Evolutionary conservation across 2,797 vertebrate species (phyloP).

Genomic region (Poliocrania exsul): DNA sequence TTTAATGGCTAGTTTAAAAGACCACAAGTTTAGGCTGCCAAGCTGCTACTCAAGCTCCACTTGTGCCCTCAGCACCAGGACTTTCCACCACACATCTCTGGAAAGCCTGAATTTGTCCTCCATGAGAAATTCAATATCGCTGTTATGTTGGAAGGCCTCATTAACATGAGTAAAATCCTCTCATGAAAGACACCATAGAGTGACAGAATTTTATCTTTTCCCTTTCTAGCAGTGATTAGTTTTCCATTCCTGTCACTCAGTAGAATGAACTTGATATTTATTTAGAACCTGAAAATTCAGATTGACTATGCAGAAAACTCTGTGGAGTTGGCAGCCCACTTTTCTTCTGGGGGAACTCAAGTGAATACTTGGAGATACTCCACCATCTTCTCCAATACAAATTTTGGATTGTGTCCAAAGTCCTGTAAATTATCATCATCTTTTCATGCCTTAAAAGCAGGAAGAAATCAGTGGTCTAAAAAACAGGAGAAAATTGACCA

Average conservation of each 20-base stretch:
- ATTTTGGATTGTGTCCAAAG: neutral
- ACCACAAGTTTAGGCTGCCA: neutral
- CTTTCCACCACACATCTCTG: neutral
- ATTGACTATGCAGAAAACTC: conserved; percentile 2
- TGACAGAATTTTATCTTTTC: conserved; percentile 32
- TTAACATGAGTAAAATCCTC: conserved; percentile 50
- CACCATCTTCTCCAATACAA: neutral
- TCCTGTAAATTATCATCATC: neutral
- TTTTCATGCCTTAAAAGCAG: conserved; percentile 29
- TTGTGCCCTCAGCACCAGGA: neutral
- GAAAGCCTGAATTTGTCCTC: neutral
- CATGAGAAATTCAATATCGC: neutral
- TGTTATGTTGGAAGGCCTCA: neutral
- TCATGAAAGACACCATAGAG: neutral
- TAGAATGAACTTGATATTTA: conserved; percentile 35
- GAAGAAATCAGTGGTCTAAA: conserved; percentile 16
- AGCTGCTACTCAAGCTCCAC: neutral
- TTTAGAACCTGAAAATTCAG: conserved; percentile 16
- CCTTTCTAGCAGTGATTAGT: conserved; percentile 39
- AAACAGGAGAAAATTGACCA: neutral
- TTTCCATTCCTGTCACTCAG: conserved; percentile 40
- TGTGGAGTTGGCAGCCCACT: neutral
- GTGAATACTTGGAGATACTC: neutral
- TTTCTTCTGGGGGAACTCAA: neutral
- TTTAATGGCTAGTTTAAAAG: conserved; percentile 15